These are phyloP conservation scores for Tenthredo scrophulariae DNA, from an alignment of 2,888 invertebrate species.

Conservation along the genomic window DNA sequence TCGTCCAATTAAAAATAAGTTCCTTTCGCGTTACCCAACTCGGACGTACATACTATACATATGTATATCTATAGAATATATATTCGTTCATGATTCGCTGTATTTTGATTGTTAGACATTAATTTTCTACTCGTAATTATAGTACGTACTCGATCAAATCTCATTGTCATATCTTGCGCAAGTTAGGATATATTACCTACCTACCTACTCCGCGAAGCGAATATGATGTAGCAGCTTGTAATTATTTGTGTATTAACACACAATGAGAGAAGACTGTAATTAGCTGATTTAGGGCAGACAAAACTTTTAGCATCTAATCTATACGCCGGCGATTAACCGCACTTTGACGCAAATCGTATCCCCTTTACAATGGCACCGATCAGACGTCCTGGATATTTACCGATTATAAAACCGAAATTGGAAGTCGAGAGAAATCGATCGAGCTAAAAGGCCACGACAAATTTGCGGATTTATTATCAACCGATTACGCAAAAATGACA, in stretches of 20 bases:
- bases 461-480: not conserved
- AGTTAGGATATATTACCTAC: not conserved
- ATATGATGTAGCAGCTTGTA: constrained; percentile 29
- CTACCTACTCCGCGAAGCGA: constrained; percentile 3
- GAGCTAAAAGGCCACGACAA: not conserved
- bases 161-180: constrained; percentile 29
- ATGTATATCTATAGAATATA: too few relatives aligned
- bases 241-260: constrained; percentile 26
- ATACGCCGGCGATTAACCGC: not conserved
- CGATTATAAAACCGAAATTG: not conserved
- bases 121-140: constrained; percentile 20
- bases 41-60: not conserved
- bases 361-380: not conserved
- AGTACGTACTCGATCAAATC: constrained; percentile 28
- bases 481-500: not conserved
- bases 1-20: not conserved
- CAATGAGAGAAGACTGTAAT: constrained; percentile 14
- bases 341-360: not conserved
- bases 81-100: not conserved
- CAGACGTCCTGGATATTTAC: not conserved
- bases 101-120: not conserved
- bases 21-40: constrained; percentile 3
- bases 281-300: not conserved
- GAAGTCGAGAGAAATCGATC: not conserved
- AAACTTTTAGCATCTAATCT: constrained; percentile 30